These are phyloP conservation scores for Pachymerium ferrugineum DNA, from an alignment of 2,888 invertebrate species.

Conservation along the genomic window DNA sequence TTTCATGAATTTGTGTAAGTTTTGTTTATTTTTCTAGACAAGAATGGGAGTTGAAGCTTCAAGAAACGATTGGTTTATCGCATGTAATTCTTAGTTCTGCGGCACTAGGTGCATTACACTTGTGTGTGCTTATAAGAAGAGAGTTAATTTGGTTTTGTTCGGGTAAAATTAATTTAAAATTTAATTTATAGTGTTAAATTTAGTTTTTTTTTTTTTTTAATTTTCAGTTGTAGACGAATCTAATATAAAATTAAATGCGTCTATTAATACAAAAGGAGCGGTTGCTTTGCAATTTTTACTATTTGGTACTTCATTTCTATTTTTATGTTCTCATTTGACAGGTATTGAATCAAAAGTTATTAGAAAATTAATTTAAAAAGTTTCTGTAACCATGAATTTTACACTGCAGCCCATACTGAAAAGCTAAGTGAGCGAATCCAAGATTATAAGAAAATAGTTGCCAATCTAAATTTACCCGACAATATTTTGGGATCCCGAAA, in stretches of 20 bases:
- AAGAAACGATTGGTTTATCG: slow-evolving; percentile 88
- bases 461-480: slow-evolving; percentile 69
- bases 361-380: neutral
- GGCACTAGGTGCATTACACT: slow-evolving; percentile 78
- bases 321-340: slow-evolving; percentile 91
- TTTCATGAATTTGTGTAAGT: neutral
- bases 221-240: neutral
- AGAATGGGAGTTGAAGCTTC: slow-evolving; percentile 84
- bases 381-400: too few relatives aligned
- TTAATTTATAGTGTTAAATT: neutral
- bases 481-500: slow-evolving; percentile 61
- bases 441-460: slow-evolving; percentile 34
- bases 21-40: slow-evolving; percentile 43
- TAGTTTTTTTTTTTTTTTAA: neutral
- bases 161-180: slow-evolving; percentile 44
- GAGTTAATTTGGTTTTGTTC: slow-evolving; percentile 97
- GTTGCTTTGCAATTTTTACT: slow-evolving; percentile 85
- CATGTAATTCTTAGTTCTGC: slow-evolving; percentile 84
- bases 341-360: slow-evolving; percentile 45
- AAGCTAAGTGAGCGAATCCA: slow-evolving; percentile 35
- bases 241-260: neutral
- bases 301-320: slow-evolving; percentile 91
- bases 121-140: slow-evolving; percentile 78
- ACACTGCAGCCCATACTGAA: slow-evolving; percentile 34
- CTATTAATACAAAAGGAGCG: slow-evolving; percentile 75